A percentile compares a stretch with the other conserved stretches of the same genome.
phyloP scores from a whole-genome alignment of 2,113 vertebrate genomes.

The Phaethon lepturus region DNA sequence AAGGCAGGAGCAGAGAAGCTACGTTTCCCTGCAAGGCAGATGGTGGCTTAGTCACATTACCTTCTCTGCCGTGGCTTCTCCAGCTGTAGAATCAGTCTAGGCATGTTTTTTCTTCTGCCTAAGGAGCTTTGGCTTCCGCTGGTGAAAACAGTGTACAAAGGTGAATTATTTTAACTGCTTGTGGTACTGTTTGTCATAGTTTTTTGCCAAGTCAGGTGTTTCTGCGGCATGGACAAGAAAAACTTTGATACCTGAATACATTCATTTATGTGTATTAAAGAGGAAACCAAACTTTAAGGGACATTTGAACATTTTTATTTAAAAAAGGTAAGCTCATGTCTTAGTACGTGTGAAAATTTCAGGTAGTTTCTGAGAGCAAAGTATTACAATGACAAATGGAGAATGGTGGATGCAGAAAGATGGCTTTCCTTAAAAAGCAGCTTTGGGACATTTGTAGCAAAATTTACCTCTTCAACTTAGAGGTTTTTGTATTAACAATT shows the following conservation, averaged over 20 bases:
- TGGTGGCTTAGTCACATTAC: neutral
- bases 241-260: neutral
- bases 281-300: neutral
- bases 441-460: neutral
- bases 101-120: neutral
- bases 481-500: neutral
- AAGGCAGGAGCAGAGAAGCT: neutral
- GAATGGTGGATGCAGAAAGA: neutral
- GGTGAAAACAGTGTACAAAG: neutral
- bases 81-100: neutral
- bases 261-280: neutral
- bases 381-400: neutral
- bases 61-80: neutral
- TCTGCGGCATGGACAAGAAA: neutral
- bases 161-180: neutral
- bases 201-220: neutral
- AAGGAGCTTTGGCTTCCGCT: neutral
- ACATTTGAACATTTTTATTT: neutral
- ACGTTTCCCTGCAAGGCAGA: fast-evolving
- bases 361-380: neutral
- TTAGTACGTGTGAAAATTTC: neutral
- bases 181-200: neutral
- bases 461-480: neutral
- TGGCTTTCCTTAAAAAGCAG: neutral
- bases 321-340: neutral